Evolutionary conservation across 2,888 invertebrate genomes (phyloP).

Genomic region (Keiferia lycopersicella): DNA sequence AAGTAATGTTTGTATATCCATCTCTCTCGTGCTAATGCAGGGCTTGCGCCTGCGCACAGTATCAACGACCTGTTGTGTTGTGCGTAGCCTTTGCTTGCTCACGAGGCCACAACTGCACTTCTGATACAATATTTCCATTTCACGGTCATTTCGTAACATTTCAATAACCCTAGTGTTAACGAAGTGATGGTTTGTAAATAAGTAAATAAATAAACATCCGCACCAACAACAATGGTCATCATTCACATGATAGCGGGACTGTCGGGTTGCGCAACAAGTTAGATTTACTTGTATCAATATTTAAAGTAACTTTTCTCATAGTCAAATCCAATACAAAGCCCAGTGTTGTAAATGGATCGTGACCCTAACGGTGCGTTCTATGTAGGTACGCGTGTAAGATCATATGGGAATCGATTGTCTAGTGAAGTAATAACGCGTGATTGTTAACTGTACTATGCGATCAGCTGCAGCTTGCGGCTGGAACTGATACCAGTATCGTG

Average conservation of each 20-base stretch:
- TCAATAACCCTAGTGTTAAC: constrained; percentile 57
- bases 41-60: constrained; percentile 54
- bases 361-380: constrained; percentile 61
- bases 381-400: constrained; percentile 37
- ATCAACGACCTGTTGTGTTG: constrained; percentile 70
- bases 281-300: constrained; percentile 12
- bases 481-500: constrained; percentile 37
- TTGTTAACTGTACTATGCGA: constrained; percentile 26
- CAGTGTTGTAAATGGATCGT: constrained; percentile 56
- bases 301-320: constrained; percentile 21
- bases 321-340: constrained; percentile 36
- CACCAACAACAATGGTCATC: constrained; percentile 42
- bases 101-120: constrained; percentile 59
- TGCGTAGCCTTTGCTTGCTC: constrained; percentile 55
- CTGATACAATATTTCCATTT: constrained; percentile 66
- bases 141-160: constrained; percentile 75
- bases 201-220: constrained; percentile 56
- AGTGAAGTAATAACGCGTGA: constrained; percentile 47
- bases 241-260: constrained; percentile 33
- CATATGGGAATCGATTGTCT: constrained; percentile 63
- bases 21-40: constrained; percentile 61
- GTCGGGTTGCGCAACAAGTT: constrained; percentile 20
- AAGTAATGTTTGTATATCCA: constrained; percentile 64
- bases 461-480: constrained; percentile 38
- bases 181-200: constrained; percentile 46